A percentile compares a stretch with the other conserved stretches of the same genome.
phyloP scores from a whole-genome alignment of 30 jellyfish, hydroid and myxozoan species.

The Pseudorhiza aurosa region DNA sequence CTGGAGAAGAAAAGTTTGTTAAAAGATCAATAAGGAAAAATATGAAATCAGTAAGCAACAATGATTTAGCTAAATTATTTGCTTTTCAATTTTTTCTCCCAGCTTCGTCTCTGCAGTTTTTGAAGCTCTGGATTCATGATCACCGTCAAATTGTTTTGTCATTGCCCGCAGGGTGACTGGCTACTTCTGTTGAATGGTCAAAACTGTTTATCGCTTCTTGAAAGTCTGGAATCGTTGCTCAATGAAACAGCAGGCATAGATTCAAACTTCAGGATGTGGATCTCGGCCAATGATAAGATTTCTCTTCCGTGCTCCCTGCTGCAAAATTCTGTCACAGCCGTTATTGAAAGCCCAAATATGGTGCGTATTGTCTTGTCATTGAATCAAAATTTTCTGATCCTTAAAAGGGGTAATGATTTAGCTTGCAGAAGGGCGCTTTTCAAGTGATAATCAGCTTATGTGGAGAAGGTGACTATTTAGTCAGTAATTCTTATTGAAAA shows the following conservation, averaged over 20 bases:
- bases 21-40: constrained; percentile 20
- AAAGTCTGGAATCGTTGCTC: constrained; percentile 43
- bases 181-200: constrained; percentile 57
- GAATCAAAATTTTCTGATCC: no score
- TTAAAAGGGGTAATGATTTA: no score
- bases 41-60: constrained; percentile 40
- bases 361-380: constrained; percentile 61
- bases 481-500: no score
- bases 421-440: no score
- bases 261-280: constrained; percentile 75
- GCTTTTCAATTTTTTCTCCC: no score
- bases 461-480: no score
- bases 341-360: constrained; percentile 74
- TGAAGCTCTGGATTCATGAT: background rate
- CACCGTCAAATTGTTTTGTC: background rate
- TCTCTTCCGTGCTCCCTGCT: constrained; percentile 50
- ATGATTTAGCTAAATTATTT: background rate
- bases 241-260: constrained; percentile 41
- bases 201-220: constrained; percentile 44
- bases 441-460: no score
- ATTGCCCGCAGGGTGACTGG: constrained; percentile 78
- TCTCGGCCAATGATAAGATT: constrained; percentile 41
- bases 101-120: background rate
- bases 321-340: constrained; percentile 61
- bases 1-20: constrained; percentile 58